phyloP scores from a whole-genome alignment of 1,140 invertebrate genomes.

The Oscheius sp. region DNA sequence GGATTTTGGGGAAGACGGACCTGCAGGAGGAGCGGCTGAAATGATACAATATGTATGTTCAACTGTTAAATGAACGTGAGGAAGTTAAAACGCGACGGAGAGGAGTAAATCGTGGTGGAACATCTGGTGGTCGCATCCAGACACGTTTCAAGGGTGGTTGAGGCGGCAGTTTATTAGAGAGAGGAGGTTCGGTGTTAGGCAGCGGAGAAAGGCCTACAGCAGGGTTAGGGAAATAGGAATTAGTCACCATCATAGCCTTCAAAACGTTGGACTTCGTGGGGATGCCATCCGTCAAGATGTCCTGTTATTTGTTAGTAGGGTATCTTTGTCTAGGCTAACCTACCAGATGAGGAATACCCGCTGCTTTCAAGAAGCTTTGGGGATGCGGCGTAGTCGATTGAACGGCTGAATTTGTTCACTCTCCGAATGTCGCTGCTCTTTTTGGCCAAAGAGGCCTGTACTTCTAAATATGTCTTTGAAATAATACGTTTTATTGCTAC shows the following conservation, averaged over 20 bases:
- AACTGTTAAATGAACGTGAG: too few species aligned
- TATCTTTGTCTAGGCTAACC: neutral
- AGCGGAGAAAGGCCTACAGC: neutral
- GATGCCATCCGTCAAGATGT: neutral
- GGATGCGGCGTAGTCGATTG: neutral
- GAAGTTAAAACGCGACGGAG: too few species aligned
- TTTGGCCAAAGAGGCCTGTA: neutral
- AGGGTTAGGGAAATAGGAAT: neutral
- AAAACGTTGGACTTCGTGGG: neutral
- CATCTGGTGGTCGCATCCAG: neutral
- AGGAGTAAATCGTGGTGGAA: neutral
- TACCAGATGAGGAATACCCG: too few species aligned
- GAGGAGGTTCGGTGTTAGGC: too few species aligned
- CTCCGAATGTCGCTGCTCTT: neutral
- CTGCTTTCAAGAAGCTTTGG: too few species aligned
- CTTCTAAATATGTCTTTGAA: neutral
- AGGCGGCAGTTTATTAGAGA: too few species aligned
- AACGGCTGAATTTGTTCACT: neutral
- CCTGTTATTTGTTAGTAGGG: too few species aligned
- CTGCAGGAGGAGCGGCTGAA: too few species aligned
- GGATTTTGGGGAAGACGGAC: neutral
- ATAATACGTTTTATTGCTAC: neutral
- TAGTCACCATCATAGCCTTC: slow-evolving; percentile 3
- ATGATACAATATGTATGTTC: too few species aligned
- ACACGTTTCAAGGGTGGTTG: too few species aligned